A percentile compares a stretch with the other conserved stretches of the same genome.
These are phyloP conservation scores for Glossosoma conforme DNA, from an alignment of 1,140 invertebrate species.

Conservation along the genomic window DNA sequence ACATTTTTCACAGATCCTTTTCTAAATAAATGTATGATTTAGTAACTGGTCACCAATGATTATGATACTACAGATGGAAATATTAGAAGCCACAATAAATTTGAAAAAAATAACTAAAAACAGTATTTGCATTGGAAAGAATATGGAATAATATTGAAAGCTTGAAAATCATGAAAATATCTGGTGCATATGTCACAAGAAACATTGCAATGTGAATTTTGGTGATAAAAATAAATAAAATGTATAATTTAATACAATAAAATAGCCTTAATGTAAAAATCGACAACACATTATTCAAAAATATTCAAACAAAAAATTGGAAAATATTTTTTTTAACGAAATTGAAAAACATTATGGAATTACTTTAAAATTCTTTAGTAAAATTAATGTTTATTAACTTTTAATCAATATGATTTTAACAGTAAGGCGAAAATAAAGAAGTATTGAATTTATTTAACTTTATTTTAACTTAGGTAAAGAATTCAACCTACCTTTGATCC, in stretches of 20 bases:
- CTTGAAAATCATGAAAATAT: constrained; percentile 14
- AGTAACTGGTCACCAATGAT: too few relatives aligned
- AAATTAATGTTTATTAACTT: not conserved
- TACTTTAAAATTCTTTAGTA: too few relatives aligned
- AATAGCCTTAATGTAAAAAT: constrained; percentile 21
- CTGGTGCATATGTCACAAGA: constrained; percentile 24
- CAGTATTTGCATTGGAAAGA: not conserved
- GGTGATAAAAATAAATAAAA: constrained; percentile 24
- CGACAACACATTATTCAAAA: too few relatives aligned
- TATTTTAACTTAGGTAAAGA: not conserved
- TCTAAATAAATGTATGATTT: too few relatives aligned
- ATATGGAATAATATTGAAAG: constrained; percentile 8
- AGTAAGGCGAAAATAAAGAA: constrained; percentile 5
- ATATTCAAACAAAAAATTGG: too few relatives aligned
- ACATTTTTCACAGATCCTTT: too few relatives aligned
- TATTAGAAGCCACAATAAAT: too few relatives aligned
- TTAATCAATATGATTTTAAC: not conserved
- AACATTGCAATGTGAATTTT: constrained; percentile 30
- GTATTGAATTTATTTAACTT: not conserved
- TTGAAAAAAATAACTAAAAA: too few relatives aligned
- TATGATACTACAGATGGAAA: too few relatives aligned
- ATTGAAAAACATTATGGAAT: too few relatives aligned
- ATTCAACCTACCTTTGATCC: constrained; percentile 91
- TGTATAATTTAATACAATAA: too few relatives aligned
- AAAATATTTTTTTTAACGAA: too few relatives aligned